Conservation (phyloP, 1,140 invertebrate species). For the Mylabris phalerata region DNA sequence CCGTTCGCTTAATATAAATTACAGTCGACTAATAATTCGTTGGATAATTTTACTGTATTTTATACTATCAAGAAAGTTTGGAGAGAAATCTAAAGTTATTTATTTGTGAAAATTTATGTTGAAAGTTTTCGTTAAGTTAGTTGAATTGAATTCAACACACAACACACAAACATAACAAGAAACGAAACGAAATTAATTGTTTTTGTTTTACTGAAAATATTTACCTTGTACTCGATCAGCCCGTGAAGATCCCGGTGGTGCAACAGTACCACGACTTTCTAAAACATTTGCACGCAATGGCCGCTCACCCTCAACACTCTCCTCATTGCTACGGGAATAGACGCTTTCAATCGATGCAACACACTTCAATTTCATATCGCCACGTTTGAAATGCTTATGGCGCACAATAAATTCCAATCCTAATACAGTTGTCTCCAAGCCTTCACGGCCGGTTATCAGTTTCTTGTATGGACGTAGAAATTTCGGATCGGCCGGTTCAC, state of each 20-base stretch:
- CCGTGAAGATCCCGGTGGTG: conserved; percentile 42
- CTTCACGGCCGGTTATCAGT: conserved; percentile 45
- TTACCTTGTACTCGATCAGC: conserved; percentile 52
- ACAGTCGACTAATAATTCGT: background rate
- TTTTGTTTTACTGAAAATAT: background rate
- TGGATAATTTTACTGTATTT: background rate
- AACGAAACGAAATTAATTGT: background rate
- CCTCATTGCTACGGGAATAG: conserved; percentile 76
- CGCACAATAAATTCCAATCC: conserved; percentile 64
- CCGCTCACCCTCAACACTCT: conserved; percentile 66
- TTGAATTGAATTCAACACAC: conserved; percentile 17
- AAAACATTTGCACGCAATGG: conserved; percentile 55
- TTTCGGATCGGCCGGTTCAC: conserved; percentile 56
- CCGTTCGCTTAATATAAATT: background rate
- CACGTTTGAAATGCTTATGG: conserved; percentile 68
- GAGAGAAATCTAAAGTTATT: background rate
- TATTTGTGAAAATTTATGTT: conserved; percentile 4
- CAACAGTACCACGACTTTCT: conserved; percentile 54
- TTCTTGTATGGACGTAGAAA: conserved; percentile 34
- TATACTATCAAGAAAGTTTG: background rate
- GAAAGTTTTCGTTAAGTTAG: conserved; percentile 14
- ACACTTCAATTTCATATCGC: conserved; percentile 82
- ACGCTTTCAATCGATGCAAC: conserved; percentile 77
- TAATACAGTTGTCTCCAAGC: conserved; percentile 61
- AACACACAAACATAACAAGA: background rate